Evolutionary conservation across 2,797 vertebrate genomes (phyloP).

Genomic region (Lutjanus argentimaculatus): DNA sequence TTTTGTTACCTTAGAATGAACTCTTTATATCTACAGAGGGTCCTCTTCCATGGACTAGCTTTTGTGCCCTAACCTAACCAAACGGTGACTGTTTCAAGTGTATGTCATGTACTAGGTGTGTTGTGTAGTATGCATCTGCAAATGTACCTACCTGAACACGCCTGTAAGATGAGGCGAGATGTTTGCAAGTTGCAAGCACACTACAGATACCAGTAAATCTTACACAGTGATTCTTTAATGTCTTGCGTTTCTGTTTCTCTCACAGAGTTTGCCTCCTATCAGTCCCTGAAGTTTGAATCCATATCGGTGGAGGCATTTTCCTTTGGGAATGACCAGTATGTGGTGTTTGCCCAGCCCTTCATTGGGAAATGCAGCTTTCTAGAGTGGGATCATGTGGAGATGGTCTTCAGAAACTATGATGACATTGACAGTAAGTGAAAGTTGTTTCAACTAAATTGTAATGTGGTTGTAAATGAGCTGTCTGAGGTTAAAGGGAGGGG

Average conservation of each 20-base stretch:
- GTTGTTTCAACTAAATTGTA: neutral
- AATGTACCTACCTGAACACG: too few species aligned
- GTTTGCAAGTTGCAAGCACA: too few species aligned
- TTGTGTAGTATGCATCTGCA: too few species aligned
- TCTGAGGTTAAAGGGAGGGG: neutral
- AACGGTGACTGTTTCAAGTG: too few species aligned
- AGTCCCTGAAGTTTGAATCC: slow-evolving; percentile 95
- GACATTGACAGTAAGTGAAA: slow-evolving; percentile 93
- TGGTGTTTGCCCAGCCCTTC: slow-evolving; percentile 97
- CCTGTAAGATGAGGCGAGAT: too few species aligned
- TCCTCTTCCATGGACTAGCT: too few species aligned
- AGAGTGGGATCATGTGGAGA: slow-evolving; percentile 98
- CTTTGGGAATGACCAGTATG: slow-evolving; percentile 93
- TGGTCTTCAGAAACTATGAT: slow-evolving; percentile 96
- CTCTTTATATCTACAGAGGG: too few species aligned
- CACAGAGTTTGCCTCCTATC: slow-evolving; percentile 96
- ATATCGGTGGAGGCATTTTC: slow-evolving; percentile 95
- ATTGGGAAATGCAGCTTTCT: slow-evolving; percentile 96
- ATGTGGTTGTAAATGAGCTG: slow-evolving; percentile 1
- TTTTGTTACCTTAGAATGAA: too few species aligned
- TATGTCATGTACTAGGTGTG: too few species aligned
- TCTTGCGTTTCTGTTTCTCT: slow-evolving; percentile 38
- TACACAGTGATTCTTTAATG: too few species aligned
- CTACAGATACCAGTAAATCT: too few species aligned
- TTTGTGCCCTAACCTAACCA: too few species aligned